These are phyloP conservation scores for Pogoniulus pusillus DNA, from an alignment of 2,797 vertebrate species.

Conservation along the genomic window DNA sequence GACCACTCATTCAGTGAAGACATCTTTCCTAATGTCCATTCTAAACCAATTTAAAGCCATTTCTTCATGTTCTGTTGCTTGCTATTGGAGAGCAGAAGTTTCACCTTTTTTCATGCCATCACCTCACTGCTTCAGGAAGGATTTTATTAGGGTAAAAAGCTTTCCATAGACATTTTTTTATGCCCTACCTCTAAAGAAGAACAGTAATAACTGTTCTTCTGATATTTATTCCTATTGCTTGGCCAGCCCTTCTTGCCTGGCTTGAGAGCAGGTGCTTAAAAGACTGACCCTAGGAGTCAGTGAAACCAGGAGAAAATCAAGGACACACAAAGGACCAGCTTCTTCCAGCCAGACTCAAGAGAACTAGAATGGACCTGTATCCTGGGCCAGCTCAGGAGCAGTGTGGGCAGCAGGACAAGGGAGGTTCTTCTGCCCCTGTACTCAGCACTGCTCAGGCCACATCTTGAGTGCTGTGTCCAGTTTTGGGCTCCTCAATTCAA, in stretches of 20 bases:
- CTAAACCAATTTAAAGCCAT: no score
- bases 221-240: neutral
- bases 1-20: no score
- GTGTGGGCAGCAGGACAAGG: no score
- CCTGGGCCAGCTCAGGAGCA: no score
- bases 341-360: neutral
- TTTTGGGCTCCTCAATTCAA: no score
- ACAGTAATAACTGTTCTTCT: neutral
- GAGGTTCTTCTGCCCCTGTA: no score
- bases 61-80: no score
- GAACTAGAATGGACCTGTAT: neutral
- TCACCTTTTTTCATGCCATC: neutral
- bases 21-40: no score
- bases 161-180: neutral
- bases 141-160: neutral
- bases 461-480: no score
- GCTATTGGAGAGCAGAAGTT: no score
- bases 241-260: neutral
- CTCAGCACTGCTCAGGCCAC: no score
- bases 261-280: neutral
- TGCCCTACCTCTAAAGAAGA: neutral
- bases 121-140: neutral
- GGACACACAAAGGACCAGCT: neutral
- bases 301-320: accelerated
- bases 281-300: neutral